phyloP scores from a whole-genome alignment of 2,113 vertebrate species.

The Clinocottus analis region DNA sequence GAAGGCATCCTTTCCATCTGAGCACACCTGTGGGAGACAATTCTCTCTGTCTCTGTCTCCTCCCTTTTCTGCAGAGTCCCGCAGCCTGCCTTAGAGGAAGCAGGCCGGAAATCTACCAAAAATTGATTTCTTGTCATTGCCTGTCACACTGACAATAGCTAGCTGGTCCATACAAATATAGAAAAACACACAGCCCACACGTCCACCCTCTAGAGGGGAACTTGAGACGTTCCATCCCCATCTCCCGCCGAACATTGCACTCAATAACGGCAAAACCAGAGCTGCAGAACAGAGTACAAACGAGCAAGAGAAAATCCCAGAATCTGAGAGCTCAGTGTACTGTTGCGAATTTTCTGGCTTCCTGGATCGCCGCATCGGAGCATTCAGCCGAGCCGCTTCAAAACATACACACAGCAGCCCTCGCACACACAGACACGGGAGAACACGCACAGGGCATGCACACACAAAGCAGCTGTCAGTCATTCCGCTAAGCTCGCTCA shows the following conservation, averaged over 20 bases:
- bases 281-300: constrained; percentile 60
- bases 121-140: constrained; percentile 34
- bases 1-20: constrained; percentile 22
- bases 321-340: constrained; percentile 54
- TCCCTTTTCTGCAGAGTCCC: constrained; percentile 1
- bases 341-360: constrained; percentile 64
- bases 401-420: constrained; percentile 34
- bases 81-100: constrained; percentile 14
- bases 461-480: constrained; percentile 47
- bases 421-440: background rate
- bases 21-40: constrained; percentile 11
- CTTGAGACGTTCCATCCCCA: constrained; percentile 24
- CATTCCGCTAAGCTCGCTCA: constrained; percentile 45
- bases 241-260: constrained; percentile 49
- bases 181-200: background rate
- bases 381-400: constrained; percentile 29
- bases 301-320: constrained; percentile 61
- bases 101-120: constrained; percentile 16
- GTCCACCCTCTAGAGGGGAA: background rate
- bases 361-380: constrained; percentile 56
- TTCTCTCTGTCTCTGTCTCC: background rate
- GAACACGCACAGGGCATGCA: constrained; percentile 25
- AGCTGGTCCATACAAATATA: constrained; percentile 28
- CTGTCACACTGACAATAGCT: constrained; percentile 3
- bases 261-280: constrained; percentile 60